Evolutionary conservation across 2,113 vertebrate species (phyloP), one percentile per base, ranked within the genome.

Genomic region (Oxyura jamaicensis): DNA sequence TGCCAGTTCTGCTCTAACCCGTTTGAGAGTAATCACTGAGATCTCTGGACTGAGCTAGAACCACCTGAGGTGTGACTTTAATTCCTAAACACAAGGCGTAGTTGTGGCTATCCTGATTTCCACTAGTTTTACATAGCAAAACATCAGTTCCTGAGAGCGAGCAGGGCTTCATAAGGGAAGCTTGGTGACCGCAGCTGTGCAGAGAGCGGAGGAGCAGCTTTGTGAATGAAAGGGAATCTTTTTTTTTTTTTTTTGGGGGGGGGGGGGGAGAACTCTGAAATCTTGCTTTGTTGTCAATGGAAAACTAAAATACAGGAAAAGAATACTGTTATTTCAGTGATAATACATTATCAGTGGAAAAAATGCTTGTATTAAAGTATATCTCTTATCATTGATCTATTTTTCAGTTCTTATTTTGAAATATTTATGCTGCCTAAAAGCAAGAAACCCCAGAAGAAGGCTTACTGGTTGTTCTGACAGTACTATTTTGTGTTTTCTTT

Each of bases 21-120:
- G 0, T 11, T 11, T 1, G 1, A 8, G n/a, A 6, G 3, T 13
- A 16, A 20, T 4, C 35, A 0, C 11, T 39, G 0, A 35, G 42
- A 25, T 19, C 48, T 2, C 17, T 5, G 36, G 39, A 2, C 18
- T 68, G 21, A 19, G 3, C n/a, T 31, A 20, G 53, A 39, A 22
- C 46, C 33, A 26, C 26, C 21, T 21, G 31, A 50, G 36, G 15
- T 13, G 11, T 8, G 31, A 18, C 35, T 31, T 91, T 67, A 4
- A 2, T 46, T 33, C 39, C 46, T 29, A 17, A 56, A 25, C 33
- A 5, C 31, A 10, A 71, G 48, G 3, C 11, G 2, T 6, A 41
- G 7, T 10, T 23, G 35, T 56, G 86, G 13, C 6, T 29, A 0
- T 3, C 3, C n/a, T 15, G 23, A 63, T 80, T 88, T 28, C 59